Evolutionary conservation across 2,113 vertebrate species (phyloP).

Genomic region (Psittacus erithacus): DNA sequence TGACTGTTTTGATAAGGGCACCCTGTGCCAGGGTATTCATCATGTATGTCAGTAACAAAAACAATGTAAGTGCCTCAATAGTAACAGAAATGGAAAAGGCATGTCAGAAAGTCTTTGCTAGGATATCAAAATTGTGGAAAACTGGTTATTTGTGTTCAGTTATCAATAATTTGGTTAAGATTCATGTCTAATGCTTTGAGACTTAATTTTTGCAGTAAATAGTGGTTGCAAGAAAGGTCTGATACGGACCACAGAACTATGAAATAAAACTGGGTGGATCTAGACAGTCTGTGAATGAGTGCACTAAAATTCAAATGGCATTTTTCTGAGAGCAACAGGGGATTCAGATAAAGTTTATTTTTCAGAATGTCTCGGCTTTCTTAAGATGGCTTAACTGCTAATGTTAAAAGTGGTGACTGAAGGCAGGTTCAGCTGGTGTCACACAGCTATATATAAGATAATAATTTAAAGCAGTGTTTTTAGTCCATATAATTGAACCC

Average conservation of each 20-base stretch:
- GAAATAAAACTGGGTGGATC: slow-evolving; percentile 48
- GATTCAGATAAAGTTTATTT: slow-evolving; percentile 64
- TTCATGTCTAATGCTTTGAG: neutral
- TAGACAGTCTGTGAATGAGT: slow-evolving; percentile 49
- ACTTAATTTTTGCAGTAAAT: neutral
- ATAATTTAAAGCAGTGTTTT: slow-evolving; percentile 34
- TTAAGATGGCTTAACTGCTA: slow-evolving; percentile 46
- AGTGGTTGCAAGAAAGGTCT: neutral
- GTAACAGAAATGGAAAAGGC: neutral
- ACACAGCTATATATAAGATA: neutral
- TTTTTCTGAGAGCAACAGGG: slow-evolving; percentile 42
- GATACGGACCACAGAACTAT: slow-evolving; percentile 37
- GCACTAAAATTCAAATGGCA: slow-evolving; percentile 56
- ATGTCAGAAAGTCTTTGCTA: neutral
- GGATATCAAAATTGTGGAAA: neutral
- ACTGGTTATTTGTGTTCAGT: neutral
- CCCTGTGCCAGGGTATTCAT: neutral
- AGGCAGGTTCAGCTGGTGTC: slow-evolving; percentile 20
- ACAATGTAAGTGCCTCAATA: neutral
- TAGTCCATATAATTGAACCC: neutral
- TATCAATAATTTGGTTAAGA: slow-evolving; percentile 18
- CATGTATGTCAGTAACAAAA: neutral
- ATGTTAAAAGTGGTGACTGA: slow-evolving; percentile 31
- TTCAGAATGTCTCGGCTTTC: slow-evolving; percentile 41
- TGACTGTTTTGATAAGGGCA: neutral